phyloP scores from a whole-genome alignment of 2,797 vertebrate species.

The Platalea minor region DNA sequence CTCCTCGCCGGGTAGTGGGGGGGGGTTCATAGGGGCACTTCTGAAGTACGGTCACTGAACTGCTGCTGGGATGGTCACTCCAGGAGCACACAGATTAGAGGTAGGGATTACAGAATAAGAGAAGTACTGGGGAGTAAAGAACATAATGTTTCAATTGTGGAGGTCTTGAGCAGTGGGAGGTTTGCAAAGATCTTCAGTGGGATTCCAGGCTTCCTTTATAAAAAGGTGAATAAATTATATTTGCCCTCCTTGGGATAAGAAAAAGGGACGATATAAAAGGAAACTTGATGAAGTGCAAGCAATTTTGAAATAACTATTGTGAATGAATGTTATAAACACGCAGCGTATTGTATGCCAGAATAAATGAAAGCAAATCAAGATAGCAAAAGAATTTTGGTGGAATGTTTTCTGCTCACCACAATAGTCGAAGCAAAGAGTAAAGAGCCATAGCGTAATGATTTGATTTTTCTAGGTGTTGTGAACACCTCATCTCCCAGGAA shows the following conservation, averaged over 20 bases:
- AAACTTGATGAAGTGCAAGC: background rate
- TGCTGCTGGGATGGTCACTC: background rate
- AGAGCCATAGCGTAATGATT: rapidly evolving
- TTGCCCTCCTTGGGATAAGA: constrained; percentile 9
- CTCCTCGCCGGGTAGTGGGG: rapidly evolving
- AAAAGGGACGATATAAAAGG: background rate
- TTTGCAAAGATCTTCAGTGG: background rate
- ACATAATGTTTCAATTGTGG: background rate
- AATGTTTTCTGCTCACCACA: constrained; percentile 40
- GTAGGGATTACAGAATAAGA: background rate
- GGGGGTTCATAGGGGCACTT: background rate
- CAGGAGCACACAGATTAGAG: background rate
- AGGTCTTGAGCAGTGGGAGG: background rate
- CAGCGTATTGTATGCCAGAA: background rate
- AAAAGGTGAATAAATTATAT: background rate
- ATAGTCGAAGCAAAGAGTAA: background rate
- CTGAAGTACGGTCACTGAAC: background rate
- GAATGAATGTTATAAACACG: background rate
- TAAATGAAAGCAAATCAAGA: constrained; percentile 8
- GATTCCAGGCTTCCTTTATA: background rate
- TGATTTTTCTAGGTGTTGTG: background rate
- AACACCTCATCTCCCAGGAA: background rate
- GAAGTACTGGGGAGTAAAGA: background rate
- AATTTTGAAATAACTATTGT: background rate
- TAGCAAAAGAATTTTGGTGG: background rate